phyloP scores from a whole-genome alignment of 2,888 invertebrate species.

The Hypomecis atomaria region DNA sequence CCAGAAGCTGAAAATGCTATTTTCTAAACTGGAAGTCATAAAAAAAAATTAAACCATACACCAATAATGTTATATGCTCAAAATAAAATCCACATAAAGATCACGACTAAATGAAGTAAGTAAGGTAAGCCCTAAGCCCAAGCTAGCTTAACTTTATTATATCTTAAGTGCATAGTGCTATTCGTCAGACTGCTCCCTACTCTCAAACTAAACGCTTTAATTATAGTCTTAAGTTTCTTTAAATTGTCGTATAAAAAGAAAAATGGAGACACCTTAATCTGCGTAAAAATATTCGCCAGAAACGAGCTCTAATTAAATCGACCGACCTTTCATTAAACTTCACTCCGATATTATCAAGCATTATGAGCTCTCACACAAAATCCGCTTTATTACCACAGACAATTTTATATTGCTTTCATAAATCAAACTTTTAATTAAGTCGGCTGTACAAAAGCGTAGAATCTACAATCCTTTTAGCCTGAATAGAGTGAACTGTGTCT shows the following conservation, averaged over 20 bases:
- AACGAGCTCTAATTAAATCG: slow-evolving; percentile 28
- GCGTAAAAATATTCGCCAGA: slow-evolving; percentile 21
- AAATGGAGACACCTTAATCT: slow-evolving; percentile 17
- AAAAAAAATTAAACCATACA: no score
- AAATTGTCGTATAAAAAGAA: slow-evolving; percentile 15
- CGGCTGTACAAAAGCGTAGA: slow-evolving; percentile 35
- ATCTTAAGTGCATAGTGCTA: not conserved
- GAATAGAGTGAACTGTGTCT: slow-evolving; percentile 34
- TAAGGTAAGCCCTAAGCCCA: no score
- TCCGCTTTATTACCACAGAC: slow-evolving; percentile 42
- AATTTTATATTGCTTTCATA: slow-evolving; percentile 48
- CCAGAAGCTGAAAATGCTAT: no score
- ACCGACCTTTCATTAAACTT: slow-evolving; percentile 33
- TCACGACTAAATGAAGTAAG: no score
- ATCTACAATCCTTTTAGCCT: slow-evolving; percentile 38
- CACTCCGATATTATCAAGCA: slow-evolving; percentile 38
- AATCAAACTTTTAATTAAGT: slow-evolving; percentile 50
- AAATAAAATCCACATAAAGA: no score
- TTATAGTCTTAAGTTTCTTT: slow-evolving; percentile 2
- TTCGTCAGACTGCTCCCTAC: not conserved
- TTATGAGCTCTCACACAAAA: slow-evolving; percentile 44
- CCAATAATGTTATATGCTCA: no score
- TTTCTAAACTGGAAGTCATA: no score
- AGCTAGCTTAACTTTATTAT: not conserved
- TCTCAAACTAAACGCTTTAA: slow-evolving; percentile 2